phyloP scores from a whole-genome alignment of 2,888 invertebrate species.

The Eurytoma adleriae region DNA sequence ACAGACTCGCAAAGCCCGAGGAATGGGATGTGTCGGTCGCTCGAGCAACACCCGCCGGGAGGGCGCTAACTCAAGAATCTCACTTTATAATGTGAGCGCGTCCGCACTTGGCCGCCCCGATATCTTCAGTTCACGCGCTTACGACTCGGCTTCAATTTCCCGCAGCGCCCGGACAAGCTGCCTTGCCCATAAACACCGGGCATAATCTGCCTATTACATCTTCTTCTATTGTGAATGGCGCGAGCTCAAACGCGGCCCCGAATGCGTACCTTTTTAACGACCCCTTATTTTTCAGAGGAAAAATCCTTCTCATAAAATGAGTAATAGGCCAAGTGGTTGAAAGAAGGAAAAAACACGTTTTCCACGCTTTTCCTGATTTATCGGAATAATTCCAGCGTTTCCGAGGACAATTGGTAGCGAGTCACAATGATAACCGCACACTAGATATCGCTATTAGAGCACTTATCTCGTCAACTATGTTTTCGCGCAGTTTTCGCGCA shows the following conservation, averaged over 20 bases:
- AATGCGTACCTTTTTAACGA: constrained; percentile 31
- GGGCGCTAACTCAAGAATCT: constrained; percentile 42
- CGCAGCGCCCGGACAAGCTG: constrained; percentile 22
- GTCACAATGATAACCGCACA: too few relatives aligned
- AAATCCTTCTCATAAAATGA: constrained; percentile 11
- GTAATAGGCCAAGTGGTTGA: neutral
- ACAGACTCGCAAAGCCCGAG: neutral
- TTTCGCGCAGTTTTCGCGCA: neutral
- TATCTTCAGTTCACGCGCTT: constrained; percentile 30
- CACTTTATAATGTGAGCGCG: constrained; percentile 55
- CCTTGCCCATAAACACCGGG: constrained; percentile 42
- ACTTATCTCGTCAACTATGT: too few relatives aligned
- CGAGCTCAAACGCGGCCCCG: neutral
- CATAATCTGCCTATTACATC: constrained; percentile 54
- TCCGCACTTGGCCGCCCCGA: constrained; percentile 52
- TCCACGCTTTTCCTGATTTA: too few relatives aligned
- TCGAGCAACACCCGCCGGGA: constrained; percentile 19
- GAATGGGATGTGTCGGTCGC: constrained; percentile 40
- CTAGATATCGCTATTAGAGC: too few relatives aligned
- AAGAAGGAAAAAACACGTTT: constrained; percentile 23
- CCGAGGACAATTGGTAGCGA: too few relatives aligned
- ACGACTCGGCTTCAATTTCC: constrained; percentile 32
- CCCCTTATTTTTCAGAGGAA: constrained; percentile 33
- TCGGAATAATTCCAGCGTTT: too few relatives aligned
- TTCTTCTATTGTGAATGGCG: constrained; percentile 43